A percentile compares a stretch with the other conserved stretches of the same genome.
Evolutionary conservation across 1,140 invertebrate species (phyloP).

Genomic region (Megalopta genalis): DNA sequence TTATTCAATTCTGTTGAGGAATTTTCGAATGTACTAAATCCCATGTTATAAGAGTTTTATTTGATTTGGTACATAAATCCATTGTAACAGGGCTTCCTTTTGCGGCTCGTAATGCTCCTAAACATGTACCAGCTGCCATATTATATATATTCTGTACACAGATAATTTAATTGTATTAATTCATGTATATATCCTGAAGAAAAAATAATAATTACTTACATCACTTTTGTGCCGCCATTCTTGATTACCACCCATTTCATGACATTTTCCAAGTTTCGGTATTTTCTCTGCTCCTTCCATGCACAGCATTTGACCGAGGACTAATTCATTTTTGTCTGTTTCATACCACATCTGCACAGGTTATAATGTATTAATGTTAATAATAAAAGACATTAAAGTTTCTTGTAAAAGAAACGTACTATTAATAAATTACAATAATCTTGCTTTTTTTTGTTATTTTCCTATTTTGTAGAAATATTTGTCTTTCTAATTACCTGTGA

Average conservation of each 20-base stretch:
- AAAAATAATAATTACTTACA: constrained; percentile 77
- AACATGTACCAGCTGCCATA: constrained; percentile 90
- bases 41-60: constrained; percentile 83
- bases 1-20: constrained; percentile 67
- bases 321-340: constrained; percentile 91
- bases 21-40: constrained; percentile 83
- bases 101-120: constrained; percentile 82
- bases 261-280: constrained; percentile 92
- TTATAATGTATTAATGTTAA: background rate
- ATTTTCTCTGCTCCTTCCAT: constrained; percentile 86
- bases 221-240: constrained; percentile 90
- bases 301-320: constrained; percentile 91
- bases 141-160: constrained; percentile 88
- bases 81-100: constrained; percentile 83
- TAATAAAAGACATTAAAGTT: no score
- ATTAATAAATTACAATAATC: background rate
- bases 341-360: constrained; percentile 89
- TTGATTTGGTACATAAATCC: constrained; percentile 85
- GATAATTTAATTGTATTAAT: constrained; percentile 32
- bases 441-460: constrained; percentile 13
- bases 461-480: constrained; percentile 30
- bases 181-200: constrained; percentile 5
- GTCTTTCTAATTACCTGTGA: constrained; percentile 83
- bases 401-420: background rate
- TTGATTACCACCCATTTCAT: constrained; percentile 93